Conservation (phyloP, 2,888 invertebrate genomes). For the Octonoba sinensis region DNA sequence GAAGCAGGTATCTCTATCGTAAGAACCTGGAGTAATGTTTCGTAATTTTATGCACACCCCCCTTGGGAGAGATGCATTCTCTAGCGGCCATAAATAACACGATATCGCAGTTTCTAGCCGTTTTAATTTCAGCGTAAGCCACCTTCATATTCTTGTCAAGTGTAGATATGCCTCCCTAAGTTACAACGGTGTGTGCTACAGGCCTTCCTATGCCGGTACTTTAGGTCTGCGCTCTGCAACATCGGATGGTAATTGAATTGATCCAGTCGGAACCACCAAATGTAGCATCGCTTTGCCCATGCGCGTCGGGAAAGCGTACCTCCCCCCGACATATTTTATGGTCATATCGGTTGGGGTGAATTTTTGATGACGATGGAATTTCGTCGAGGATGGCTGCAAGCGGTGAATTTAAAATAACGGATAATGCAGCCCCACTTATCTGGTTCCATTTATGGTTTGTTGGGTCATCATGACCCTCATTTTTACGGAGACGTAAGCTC, state of each 20-base stretch:
- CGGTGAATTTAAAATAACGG: constrained; percentile 55
- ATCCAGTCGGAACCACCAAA: constrained; percentile 52
- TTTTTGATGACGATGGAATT: constrained; percentile 58
- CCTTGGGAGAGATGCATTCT: constrained; percentile 5
- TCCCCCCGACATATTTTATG: constrained; percentile 35
- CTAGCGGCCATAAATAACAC: constrained; percentile 33
- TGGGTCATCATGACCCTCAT: constrained; percentile 54
- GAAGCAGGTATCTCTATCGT: no score
- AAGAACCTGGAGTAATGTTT: no score
- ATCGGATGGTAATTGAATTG: constrained; percentile 57
- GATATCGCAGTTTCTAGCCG: constrained; percentile 36
- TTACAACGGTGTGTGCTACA: constrained; percentile 21
- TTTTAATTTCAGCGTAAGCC: constrained; percentile 60
- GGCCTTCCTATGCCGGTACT: constrained; percentile 4
- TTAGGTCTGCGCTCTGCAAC: constrained; percentile 12
- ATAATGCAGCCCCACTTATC: constrained; percentile 49
- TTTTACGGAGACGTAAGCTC: constrained; percentile 48
- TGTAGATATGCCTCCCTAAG: constrained; percentile 38
- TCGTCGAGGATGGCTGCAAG: constrained; percentile 40
- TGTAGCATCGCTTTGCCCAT: constrained; percentile 27
- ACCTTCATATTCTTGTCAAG: constrained; percentile 52
- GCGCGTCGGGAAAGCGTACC: constrained; percentile 6
- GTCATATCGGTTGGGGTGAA: constrained; percentile 46
- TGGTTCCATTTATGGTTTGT: constrained; percentile 58
- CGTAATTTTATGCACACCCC: neutral